A percentile compares a stretch with the other conserved stretches of the same genome.
These are phyloP conservation scores for Thamnophis sirtalis DNA, from an alignment of 2,113 vertebrate species.

Conservation along the genomic window DNA sequence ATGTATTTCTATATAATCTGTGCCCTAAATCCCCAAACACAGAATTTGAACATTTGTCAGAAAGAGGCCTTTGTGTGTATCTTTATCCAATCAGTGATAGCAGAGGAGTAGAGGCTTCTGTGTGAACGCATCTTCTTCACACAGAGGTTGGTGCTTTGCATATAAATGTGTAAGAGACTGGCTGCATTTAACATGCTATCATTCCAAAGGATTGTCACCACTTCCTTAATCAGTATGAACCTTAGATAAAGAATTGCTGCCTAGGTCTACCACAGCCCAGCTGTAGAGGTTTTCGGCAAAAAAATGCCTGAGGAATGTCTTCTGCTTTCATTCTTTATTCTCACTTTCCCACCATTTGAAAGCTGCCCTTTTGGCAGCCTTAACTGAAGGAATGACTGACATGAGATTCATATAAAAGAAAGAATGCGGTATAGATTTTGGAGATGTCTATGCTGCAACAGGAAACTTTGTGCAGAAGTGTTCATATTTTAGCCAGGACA, in stretches of 20 bases:
- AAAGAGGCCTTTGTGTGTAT: background rate
- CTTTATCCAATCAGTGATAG: background rate
- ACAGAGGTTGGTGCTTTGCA: background rate
- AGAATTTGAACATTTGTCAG: background rate
- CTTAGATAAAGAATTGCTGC: background rate
- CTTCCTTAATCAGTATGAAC: background rate
- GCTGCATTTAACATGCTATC: background rate
- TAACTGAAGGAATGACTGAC: background rate
- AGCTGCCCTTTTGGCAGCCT: background rate
- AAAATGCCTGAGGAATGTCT: background rate
- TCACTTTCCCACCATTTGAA: background rate
- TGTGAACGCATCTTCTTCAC: background rate
- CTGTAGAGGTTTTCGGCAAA: background rate
- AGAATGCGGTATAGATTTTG: fast-evolving
- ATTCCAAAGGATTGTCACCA: background rate
- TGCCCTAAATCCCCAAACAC: background rate
- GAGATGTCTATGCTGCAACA: background rate
- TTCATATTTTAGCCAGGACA: background rate
- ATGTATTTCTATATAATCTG: background rate
- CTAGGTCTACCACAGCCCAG: background rate
- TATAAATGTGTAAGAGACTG: background rate
- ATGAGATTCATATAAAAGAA: background rate
- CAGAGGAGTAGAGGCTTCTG: background rate
- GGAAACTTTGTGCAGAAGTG: background rate
- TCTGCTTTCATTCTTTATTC: background rate